These are phyloP conservation scores for Zoroaster sp. DNA, from an alignment of 53 echinoderm and acorn worm genomes.

Conservation along the genomic window DNA sequence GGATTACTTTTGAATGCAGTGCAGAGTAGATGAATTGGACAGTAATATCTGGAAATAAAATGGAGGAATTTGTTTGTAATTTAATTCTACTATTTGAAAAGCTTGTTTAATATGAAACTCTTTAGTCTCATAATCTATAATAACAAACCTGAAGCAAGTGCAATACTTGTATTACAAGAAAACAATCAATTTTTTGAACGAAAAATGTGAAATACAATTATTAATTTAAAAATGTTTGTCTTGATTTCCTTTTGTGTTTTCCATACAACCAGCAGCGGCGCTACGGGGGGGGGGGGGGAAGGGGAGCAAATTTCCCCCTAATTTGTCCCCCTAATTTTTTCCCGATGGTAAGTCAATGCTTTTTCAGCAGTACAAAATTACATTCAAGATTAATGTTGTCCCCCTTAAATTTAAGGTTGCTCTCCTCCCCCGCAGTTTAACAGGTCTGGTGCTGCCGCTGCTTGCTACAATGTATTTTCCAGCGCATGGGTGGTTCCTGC, in stretches of 20 bases:
- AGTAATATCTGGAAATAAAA: background rate
- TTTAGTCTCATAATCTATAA: background rate
- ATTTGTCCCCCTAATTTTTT: too few species aligned
- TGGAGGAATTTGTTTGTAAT: background rate
- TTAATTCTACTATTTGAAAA: background rate
- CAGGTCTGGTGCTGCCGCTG: too few species aligned
- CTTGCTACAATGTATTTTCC: too few species aligned
- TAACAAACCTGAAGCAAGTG: background rate
- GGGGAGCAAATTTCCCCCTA: too few species aligned
- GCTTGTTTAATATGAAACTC: background rate
- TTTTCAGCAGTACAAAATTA: too few species aligned
- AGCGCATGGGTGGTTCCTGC: too few species aligned
- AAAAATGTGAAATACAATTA: background rate
- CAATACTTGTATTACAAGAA: background rate
- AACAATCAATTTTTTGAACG: background rate
- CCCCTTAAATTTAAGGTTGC: too few species aligned
- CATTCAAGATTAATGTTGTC: too few species aligned
- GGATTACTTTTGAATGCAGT: background rate
- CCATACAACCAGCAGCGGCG: too few species aligned
- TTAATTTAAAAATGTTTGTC: background rate
- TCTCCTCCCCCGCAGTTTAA: too few species aligned
- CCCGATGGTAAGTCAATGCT: too few species aligned
- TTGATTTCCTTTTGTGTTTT: background rate
- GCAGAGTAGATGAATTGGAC: background rate
- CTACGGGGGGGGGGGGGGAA: too few species aligned